A percentile compares a stretch with the other conserved stretches of the same genome.
Conservation (phyloP, 1,140 invertebrate species). For the Harpegnathos saltator region DNA sequence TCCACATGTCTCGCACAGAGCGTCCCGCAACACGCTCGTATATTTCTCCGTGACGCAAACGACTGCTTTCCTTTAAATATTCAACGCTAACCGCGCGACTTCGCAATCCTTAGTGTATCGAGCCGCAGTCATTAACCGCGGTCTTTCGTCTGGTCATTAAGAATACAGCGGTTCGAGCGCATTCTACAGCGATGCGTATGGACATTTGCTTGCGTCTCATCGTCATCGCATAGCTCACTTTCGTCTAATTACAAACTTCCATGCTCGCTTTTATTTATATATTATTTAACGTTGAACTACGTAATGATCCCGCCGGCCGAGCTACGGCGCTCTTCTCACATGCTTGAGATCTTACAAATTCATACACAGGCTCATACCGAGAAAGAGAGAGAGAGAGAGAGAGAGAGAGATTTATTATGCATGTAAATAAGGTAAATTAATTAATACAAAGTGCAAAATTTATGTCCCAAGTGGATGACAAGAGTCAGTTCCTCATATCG, state of each 20-base stretch:
- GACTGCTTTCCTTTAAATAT: conserved; percentile 16
- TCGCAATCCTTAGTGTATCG: neutral
- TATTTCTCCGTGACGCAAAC: neutral
- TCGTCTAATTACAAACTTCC: conserved; percentile 14
- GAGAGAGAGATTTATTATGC: too few relatives aligned
- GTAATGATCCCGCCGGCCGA: neutral
- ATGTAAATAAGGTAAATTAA: too few relatives aligned
- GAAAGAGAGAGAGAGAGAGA: too few relatives aligned
- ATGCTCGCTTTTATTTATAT: conserved; percentile 19
- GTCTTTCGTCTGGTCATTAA: conserved; percentile 3
- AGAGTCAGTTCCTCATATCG: too few relatives aligned
- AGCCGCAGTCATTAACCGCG: conserved; percentile 17
- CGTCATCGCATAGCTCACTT: neutral
- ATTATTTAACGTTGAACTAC: conserved; percentile 27
- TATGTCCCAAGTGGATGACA: too few relatives aligned
- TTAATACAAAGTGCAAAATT: too few relatives aligned
- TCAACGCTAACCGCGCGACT: neutral
- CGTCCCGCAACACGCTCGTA: neutral
- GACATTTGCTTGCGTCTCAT: conserved; percentile 4
- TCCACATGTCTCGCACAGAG: neutral
- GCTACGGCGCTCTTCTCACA: neutral
- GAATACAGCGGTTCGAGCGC: neutral
- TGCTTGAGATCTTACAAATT: conserved; percentile 17
- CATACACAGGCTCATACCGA: too few relatives aligned
- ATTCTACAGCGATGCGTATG: neutral